Base-by-base conservation (phyloP, 2,888 invertebrate species). In the Spodoptera exigua region DNA sequence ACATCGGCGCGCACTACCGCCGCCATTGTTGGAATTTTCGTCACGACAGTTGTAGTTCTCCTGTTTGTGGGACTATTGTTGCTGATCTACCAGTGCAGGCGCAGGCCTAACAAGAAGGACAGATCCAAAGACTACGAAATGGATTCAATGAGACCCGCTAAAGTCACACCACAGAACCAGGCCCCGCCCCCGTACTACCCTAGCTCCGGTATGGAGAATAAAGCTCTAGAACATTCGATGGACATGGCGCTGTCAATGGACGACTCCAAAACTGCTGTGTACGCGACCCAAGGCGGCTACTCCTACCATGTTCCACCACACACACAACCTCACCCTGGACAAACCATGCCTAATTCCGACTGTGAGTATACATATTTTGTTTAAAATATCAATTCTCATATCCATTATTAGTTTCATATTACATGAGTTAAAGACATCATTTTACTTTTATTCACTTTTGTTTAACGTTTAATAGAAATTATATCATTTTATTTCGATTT, bases 171-270 rank as follows among this genome's bases (percentile, higher is more conserved):
- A 68, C 97, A 97, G 88, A 97, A 96, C 66, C 97, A 97, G 82
- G 97, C 97, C 1, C 98, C 98, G 17, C 98, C 98, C 34, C 98
- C 98, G 0, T 98, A 98, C 81, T 98, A 98, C 84, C 97, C 98
- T n/a, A 96, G 91, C 55, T 85, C 97, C 45, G 97, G 97, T 0
- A 96, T 97, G 95, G 98, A 98, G 91, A 98, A 98, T 89, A 98
- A 98, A 90, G 98, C 98, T 27, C 92, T 98, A 43, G 98, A 98
- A 89, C 97, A 98, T 89, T 97, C 97, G 9, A 96, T 98, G 95
- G 98, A 98, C 83, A 95, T 98, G 78, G 97, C 97, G 1, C 88
- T 98, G 57, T 96, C 96, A 9, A 95, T 97, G 91, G 98, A 98
- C 80, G 98, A 98, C 83, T 97, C 97, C 7, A 98, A 98, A 91